Evolutionary conservation across 2,113 vertebrate species (phyloP), one percentile per base, ranked within the genome.

Genomic region (Perca flavescens): DNA sequence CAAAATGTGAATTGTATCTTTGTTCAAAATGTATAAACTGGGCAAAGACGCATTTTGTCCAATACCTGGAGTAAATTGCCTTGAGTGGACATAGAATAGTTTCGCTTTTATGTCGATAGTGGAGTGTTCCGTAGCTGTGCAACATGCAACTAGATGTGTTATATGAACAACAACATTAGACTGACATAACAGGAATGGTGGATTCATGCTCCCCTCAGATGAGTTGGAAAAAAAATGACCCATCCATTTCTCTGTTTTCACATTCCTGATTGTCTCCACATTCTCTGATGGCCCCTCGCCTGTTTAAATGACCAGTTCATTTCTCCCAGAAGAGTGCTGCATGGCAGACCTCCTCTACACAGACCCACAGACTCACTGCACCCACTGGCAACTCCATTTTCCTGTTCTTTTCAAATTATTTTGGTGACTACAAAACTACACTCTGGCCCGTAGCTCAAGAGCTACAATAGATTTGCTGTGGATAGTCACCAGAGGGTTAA

Each of bases 181-280:
- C 21, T 9, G 11, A 28, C 40, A 6, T 4, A 3, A 28, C n/a
- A 40, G 16, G 36, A 9, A 17, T 9, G 8, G 46, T 19, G 12
- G 22, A 12, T 5, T n/a, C 28, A 61, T 4, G 31, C 16, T 28
- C 21, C 40, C n/a, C n/a, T 25, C 28, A 40, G 15, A 53, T 46
- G 28, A 64, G 22, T 34, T 54, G 40, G 40, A 10, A 11, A 3
- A 49, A 47, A 76, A 53, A 57, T 53, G 0, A 36, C 11, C 56
- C 53, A 25, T 68, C 49, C 54, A 16, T 67, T 57, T 53, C 60
- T 56, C 43, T 65, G 60, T 60, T 43, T 70, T 70, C 52, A 80
- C 79, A 85, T 78, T 86, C 83, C 77, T 78, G 85, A 85, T 85
- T 83, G 40, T 80, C 47, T 81, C 50, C 80, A 70, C 85, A 25